A percentile compares a stretch with the other conserved stretches of the same genome.
These are phyloP conservation scores for Dermochelys coriacea DNA, from an alignment of 2,797 vertebrate genomes.

Conservation along the genomic window DNA sequence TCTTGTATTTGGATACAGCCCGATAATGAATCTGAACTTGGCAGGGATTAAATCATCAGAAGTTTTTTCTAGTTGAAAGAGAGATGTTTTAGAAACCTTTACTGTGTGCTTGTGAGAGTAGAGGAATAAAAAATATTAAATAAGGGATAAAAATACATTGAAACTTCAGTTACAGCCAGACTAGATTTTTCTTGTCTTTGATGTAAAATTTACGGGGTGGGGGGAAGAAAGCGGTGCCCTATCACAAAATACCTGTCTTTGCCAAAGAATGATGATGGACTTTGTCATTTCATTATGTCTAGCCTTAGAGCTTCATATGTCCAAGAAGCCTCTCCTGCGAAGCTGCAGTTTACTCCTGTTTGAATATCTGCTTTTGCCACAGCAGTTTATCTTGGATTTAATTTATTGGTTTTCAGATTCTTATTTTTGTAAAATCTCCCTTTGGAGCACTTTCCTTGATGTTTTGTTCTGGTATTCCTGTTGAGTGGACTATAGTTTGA, in stretches of 20 bases:
- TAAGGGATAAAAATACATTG: background rate
- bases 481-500: background rate
- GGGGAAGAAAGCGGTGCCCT: constrained; percentile 3
- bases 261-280: background rate
- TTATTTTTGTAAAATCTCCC: background rate
- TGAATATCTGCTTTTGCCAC: background rate
- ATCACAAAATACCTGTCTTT: constrained; percentile 37
- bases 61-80: background rate
- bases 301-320: background rate
- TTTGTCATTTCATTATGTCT: background rate
- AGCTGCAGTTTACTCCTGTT: background rate
- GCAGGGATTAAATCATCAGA: background rate
- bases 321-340: background rate
- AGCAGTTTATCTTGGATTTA: background rate
- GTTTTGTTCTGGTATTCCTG: background rate
- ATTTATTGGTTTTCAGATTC: background rate
- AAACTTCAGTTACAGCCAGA: background rate
- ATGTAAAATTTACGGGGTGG: background rate
- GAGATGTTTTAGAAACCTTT: background rate
- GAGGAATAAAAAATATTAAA: background rate
- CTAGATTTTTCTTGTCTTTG: background rate
- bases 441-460: background rate
- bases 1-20: background rate
- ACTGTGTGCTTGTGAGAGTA: background rate
- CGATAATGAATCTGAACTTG: background rate